Percentiles rank a stretch among this genome's conserved stretches.
Evolutionary conservation across 2,797 vertebrate species (phyloP).

Genomic region (Acanthurus lineatus): DNA sequence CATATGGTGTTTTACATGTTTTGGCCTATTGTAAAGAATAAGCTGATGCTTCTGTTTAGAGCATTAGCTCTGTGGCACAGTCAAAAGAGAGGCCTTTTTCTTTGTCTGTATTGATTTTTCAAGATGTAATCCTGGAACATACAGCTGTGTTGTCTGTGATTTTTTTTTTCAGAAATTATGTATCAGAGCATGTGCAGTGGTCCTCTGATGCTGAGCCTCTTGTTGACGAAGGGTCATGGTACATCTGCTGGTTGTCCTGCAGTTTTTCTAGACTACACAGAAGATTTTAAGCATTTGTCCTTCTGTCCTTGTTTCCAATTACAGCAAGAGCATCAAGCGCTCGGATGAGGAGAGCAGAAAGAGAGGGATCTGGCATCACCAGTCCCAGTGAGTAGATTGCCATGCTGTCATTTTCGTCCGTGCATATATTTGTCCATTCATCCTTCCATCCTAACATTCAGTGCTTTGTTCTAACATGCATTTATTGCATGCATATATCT

Average conservation of each 20-base stretch:
- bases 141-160: not conserved
- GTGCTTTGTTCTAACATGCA: not conserved
- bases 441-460: not conserved
- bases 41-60: not conserved
- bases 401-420: not conserved
- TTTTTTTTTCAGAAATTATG: not conserved
- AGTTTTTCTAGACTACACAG: not conserved
- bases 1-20: not conserved
- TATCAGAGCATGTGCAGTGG: not conserved
- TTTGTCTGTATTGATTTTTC: not conserved
- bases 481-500: not conserved
- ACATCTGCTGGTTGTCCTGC: not conserved
- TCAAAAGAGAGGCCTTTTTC: not conserved
- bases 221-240: not conserved
- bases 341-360: slow-evolving; percentile 74
- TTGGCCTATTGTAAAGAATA: slow-evolving; percentile 11
- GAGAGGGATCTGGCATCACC: slow-evolving; percentile 71
- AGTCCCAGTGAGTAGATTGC: slow-evolving; percentile 77
- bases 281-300: slow-evolving; percentile 4
- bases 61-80: not conserved
- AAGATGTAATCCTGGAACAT: not conserved
- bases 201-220: not conserved
- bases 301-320: slow-evolving; percentile 24
- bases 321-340: slow-evolving; percentile 74
- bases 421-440: not conserved